phyloP scores from a whole-genome alignment of 2,113 vertebrate genomes.

The Clinocottus analis region DNA sequence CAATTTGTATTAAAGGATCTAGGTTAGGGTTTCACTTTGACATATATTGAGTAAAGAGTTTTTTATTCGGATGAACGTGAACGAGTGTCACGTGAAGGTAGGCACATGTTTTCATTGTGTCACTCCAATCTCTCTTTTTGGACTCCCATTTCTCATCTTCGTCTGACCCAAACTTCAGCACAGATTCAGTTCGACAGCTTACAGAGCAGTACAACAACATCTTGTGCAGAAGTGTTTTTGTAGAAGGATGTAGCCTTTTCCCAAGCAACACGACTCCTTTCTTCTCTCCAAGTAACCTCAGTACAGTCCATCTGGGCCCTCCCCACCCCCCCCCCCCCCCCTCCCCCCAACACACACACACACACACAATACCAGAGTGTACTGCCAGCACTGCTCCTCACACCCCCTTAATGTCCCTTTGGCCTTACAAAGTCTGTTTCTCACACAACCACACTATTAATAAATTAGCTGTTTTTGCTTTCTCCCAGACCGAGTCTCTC shows the following conservation, averaged over 20 bases:
- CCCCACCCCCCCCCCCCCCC: too few relatives aligned
- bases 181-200: constrained; percentile 15
- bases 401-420: constrained; percentile 73
- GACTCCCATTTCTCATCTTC: not conserved
- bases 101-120: not conserved
- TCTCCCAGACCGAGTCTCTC: not conserved
- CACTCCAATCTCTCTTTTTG: not conserved
- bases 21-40: constrained; percentile 22
- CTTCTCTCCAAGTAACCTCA: constrained; percentile 75
- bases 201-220: constrained; percentile 31
- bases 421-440: constrained; percentile 75
- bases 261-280: constrained; percentile 69
- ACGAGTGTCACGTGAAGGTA: not conserved
- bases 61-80: not conserved
- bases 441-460: constrained; percentile 67
- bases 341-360: constrained; percentile 57
- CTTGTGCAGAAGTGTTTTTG: constrained; percentile 52
- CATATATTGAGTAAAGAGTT: not conserved
- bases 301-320: constrained; percentile 82
- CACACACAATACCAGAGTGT: constrained; percentile 72
- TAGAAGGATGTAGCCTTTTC: constrained; percentile 55
- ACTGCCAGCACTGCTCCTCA: constrained; percentile 75
- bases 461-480: constrained; percentile 43
- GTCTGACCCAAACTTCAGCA: constrained; percentile 23
- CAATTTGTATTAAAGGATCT: not conserved